Conservation (phyloP, 2,113 vertebrate genomes). For the Macroglossus sobrinus region DNA sequence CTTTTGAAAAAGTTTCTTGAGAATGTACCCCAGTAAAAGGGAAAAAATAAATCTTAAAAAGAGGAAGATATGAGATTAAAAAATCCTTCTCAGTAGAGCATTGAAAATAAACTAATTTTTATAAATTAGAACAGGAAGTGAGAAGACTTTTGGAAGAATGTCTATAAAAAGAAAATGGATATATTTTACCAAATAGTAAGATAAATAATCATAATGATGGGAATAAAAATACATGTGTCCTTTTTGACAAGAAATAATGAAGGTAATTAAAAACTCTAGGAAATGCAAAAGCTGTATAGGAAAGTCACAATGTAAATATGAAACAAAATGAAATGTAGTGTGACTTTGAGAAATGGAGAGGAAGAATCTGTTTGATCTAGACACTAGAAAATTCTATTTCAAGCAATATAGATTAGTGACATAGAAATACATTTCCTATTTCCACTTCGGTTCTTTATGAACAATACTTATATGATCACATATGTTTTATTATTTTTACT, state of each 20-base stretch:
- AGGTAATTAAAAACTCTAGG: background rate
- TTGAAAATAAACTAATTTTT: constrained; percentile 20
- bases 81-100: background rate
- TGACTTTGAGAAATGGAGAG: background rate
- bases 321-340: background rate
- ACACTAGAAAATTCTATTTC: background rate
- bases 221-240: background rate
- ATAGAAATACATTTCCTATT: background rate
- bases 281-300: background rate
- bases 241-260: constrained; percentile 22
- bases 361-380: background rate
- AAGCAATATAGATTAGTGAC: background rate
- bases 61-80: background rate
- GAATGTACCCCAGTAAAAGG: background rate
- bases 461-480: background rate
- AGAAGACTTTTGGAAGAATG: background rate
- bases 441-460: background rate
- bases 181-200: constrained; percentile 22
- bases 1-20: constrained; percentile 30
- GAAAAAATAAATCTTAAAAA: background rate
- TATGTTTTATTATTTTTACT: background rate
- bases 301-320: background rate
- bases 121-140: background rate
- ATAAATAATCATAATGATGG: background rate
- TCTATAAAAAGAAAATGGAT: background rate